phyloP scores from a whole-genome alignment of 2,888 invertebrate species.

The Mechanitis messenoides region DNA sequence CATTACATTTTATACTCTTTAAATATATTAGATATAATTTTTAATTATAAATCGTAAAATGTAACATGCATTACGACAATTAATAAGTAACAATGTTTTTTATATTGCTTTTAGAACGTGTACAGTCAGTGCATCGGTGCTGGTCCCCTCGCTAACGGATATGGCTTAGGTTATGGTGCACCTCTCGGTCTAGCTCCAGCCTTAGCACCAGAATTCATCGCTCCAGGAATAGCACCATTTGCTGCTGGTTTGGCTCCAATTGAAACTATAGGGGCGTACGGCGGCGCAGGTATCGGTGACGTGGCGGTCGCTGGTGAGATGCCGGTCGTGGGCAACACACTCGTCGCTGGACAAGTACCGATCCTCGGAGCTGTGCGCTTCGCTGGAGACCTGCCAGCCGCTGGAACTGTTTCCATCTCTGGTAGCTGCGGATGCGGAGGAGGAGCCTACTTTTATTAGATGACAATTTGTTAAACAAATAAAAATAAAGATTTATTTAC shows the following conservation, averaged over 20 bases:
- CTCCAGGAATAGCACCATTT: slow-evolving; percentile 14
- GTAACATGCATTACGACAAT: not conserved
- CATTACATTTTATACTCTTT: no score
- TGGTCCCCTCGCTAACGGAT: slow-evolving; percentile 14
- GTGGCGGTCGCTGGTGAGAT: slow-evolving; percentile 35
- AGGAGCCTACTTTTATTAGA: slow-evolving; percentile 18
- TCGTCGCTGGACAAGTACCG: slow-evolving; percentile 39
- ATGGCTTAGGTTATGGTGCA: slow-evolving; percentile 7
- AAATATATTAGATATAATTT: no score
- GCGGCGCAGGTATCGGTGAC: slow-evolving; percentile 30
- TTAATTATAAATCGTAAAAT: no score
- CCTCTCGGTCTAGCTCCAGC: slow-evolving; percentile 11
- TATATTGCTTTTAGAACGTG: slow-evolving; percentile 24
- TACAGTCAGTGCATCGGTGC: slow-evolving; percentile 25
- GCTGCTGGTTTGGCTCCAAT: slow-evolving; percentile 16
- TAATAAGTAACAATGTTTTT: no score
- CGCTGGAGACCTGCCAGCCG: slow-evolving; percentile 38
- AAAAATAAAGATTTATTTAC: no score
- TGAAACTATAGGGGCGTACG: not conserved
- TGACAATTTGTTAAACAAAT: not conserved
- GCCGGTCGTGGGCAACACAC: slow-evolving; percentile 37
- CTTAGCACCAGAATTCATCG: slow-evolving; percentile 5
- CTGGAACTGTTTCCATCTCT: slow-evolving; percentile 37
- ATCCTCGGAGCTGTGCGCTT: slow-evolving; percentile 41
- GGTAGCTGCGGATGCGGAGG: slow-evolving; percentile 34